These are phyloP conservation scores for Macquaria ambigua DNA, from an alignment of 2,113 vertebrate genomes.

Conservation along the genomic window DNA sequence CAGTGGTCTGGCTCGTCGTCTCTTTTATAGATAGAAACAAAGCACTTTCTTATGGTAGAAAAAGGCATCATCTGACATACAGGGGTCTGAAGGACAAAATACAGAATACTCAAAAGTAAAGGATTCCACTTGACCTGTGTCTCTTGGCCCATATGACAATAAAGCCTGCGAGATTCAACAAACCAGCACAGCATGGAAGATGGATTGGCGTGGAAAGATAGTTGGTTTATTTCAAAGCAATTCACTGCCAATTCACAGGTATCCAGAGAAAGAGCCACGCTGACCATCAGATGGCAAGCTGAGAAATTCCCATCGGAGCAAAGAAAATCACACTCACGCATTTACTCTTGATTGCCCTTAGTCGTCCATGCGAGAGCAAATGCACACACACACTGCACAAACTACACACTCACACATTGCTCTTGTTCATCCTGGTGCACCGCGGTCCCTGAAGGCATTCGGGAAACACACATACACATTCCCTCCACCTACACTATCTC, in stretches of 20 bases:
- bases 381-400: not conserved
- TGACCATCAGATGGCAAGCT: conserved; percentile 33
- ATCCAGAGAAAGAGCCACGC: conserved; percentile 6
- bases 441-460: conserved; percentile 26
- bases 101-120: conserved; percentile 25
- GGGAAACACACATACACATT: conserved; percentile 28
- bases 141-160: conserved; percentile 47
- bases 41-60: not conserved
- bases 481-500: conserved; percentile 27
- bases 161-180: conserved; percentile 19
- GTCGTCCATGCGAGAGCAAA: conserved; percentile 46
- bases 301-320: conserved; percentile 53
- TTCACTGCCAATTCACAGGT: conserved; percentile 54
- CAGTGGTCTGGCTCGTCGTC: not conserved
- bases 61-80: not conserved
- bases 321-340: conserved; percentile 40
- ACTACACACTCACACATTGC: not conserved
- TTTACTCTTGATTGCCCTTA: conserved; percentile 56
- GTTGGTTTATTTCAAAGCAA: conserved; percentile 55
- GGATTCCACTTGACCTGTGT: conserved; percentile 54
- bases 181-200: conserved; percentile 23
- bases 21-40: not conserved
- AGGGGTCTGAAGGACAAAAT: not conserved
- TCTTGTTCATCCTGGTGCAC: conserved; percentile 20
- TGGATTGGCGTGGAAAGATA: conserved; percentile 17